phyloP scores from a whole-genome alignment of 2,888 invertebrate species.

The Troglohyphantes excavatus region DNA sequence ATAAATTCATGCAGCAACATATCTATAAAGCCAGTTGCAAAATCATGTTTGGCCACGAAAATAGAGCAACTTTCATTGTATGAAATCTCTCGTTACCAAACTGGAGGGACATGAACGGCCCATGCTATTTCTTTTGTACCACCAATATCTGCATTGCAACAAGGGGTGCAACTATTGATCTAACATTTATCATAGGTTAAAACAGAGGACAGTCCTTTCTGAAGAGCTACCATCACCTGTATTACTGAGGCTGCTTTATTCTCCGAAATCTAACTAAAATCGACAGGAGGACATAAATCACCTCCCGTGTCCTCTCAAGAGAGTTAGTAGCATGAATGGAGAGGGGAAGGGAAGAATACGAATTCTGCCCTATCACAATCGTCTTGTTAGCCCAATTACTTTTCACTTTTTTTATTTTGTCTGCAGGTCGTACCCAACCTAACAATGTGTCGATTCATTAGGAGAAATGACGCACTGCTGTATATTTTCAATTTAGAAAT shows the following conservation, averaged over 20 bases:
- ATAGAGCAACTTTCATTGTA: no score
- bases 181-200: conserved; percentile 66
- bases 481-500: no score
- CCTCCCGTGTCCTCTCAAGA: conserved; percentile 56
- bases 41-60: no score
- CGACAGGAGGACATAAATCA: conserved; percentile 72
- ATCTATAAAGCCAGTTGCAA: no score
- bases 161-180: conserved; percentile 68
- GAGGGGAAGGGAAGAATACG: background rate
- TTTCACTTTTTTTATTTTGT: conserved; percentile 33
- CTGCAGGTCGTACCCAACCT: background rate
- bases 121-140: conserved; percentile 44
- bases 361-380: conserved; percentile 54
- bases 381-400: conserved; percentile 69
- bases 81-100: no score
- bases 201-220: conserved; percentile 68
- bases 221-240: conserved; percentile 67
- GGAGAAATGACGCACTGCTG: no score
- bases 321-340: conserved; percentile 57
- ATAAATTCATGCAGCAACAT: no score
- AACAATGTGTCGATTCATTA: background rate
- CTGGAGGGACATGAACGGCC: no score
- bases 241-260: conserved; percentile 73
- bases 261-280: conserved; percentile 73
- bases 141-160: conserved; percentile 67